Conservation (phyloP, 2,888 invertebrate genomes). For the Deladenus siricidicola region DNA sequence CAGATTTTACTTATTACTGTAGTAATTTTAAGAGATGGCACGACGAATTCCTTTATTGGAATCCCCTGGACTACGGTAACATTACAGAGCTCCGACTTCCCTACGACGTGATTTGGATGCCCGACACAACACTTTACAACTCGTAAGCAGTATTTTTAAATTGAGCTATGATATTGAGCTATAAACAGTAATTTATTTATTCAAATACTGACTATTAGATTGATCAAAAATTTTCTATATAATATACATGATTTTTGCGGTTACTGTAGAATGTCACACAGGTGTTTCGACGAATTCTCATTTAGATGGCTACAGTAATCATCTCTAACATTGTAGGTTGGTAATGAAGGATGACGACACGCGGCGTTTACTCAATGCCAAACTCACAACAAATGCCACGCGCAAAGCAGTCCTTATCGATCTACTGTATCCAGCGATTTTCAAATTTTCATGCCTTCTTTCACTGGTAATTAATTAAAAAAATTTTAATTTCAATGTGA, state of each 20-base stretch:
- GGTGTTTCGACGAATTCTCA: too few species aligned
- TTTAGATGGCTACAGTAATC: not conserved
- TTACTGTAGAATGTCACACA: too few species aligned
- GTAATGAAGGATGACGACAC: slow-evolving; percentile 52
- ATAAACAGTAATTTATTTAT: too few species aligned
- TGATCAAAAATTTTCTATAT: too few species aligned
- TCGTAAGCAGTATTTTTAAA: slow-evolving; percentile 1
- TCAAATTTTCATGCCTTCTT: slow-evolving; percentile 50
- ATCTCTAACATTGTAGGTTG: too few species aligned
- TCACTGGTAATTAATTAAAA: slow-evolving; percentile 26
- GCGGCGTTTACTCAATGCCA: slow-evolving; percentile 47
- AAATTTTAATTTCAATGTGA: too few species aligned
- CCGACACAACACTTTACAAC: slow-evolving; percentile 43
- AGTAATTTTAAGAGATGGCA: slow-evolving; percentile 43
- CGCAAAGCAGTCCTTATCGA: slow-evolving; percentile 32
- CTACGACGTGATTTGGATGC: slow-evolving; percentile 49
- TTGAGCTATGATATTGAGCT: too few species aligned
- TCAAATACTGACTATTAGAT: too few species aligned
- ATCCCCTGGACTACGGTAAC: slow-evolving; percentile 43
- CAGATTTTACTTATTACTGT: not conserved
- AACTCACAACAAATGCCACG: slow-evolving; percentile 37
- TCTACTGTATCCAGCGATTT: slow-evolving; percentile 51
- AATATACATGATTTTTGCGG: too few species aligned
- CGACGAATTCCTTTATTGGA: slow-evolving; percentile 51
- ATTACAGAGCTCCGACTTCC: slow-evolving; percentile 48